These are phyloP conservation scores for Umimayanthus kanabou DNA, from an alignment of 92 coral and sea anemone genomes.

Conservation along the genomic window DNA sequence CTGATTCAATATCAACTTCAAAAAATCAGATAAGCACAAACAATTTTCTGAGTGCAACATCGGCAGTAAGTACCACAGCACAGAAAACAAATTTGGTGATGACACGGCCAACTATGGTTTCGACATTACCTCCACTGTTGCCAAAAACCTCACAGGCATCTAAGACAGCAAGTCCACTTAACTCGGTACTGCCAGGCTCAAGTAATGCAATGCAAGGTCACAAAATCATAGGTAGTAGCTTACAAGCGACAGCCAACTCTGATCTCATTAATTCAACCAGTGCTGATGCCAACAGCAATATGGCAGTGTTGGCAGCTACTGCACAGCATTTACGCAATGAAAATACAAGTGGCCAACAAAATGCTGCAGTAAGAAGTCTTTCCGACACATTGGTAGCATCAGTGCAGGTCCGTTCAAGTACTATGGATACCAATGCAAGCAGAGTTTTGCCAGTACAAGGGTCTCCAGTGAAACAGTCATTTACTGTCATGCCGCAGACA, in stretches of 20 bases:
- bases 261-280: background rate
- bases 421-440: background rate
- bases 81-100: background rate
- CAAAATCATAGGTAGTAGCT: background rate
- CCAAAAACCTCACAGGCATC: conserved; percentile 27
- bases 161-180: conserved; percentile 5
- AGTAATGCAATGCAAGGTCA: background rate
- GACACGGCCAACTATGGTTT: conserved; percentile 23
- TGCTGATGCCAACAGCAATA: conserved; percentile 14
- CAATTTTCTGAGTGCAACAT: background rate
- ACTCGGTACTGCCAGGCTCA: background rate
- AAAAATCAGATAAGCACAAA: conserved; percentile 1
- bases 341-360: background rate
- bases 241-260: background rate
- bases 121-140: conserved; percentile 29
- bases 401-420: conserved; percentile 3
- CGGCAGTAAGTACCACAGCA: background rate
- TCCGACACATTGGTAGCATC: background rate
- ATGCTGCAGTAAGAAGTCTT: background rate
- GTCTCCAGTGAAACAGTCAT: background rate
- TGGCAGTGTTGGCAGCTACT: conserved; percentile 4
- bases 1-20: background rate
- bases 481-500: conserved; percentile 11
- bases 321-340: conserved; percentile 19
- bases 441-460: background rate